Evolutionary conservation across 2,888 invertebrate species (phyloP), one percentile per base, ranked within the genome.

Genomic region (Ypsolopha scabrella): DNA sequence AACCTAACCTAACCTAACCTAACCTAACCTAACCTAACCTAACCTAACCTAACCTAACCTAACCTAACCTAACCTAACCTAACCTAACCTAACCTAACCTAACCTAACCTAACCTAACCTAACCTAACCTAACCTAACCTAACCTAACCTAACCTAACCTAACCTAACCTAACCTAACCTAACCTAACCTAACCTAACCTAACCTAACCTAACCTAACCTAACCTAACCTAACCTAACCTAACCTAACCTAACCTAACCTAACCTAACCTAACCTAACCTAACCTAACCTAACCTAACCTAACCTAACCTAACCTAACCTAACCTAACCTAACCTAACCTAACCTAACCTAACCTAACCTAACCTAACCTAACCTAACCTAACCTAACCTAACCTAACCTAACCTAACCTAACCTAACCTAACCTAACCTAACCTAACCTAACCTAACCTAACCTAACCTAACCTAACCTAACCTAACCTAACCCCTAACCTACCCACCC

Each of bases 331-430:
- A 51, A 51, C 51, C 51, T 46, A 51, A 51, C 51, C 51, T 51
- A 51, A 44, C 51, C 38, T 46, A 51, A 51, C 51, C 51, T 51
- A 51, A 51, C 46, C 51, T 46, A 51, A 51, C 45, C 51, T 46
- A 51, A 51, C 51, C 51, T 51, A 51, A 51, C 51, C 51, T 46
- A 51, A 51, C 13, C n/a, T n/a, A n/a, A 35, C 46, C 46, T 44
- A 51, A 51, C 51, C 51, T 46, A 51, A 51, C 51, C 51, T 51
- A 51, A 51, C 51, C 51, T 51, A 46, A 51, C 51, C 51, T 51
- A 51, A 51, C 46, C 51, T 46, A 51, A 51, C 46, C 51, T 46
- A 51, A 51, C 51, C 45, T 46, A 44, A 51, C 45, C 51, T 51
- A 51, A 51, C 51, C 51, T 46, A 51, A 51, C 51, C 45, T 51